phyloP scores from a whole-genome alignment of 2,888 invertebrate genomes.

The Parnassius smintheus region DNA sequence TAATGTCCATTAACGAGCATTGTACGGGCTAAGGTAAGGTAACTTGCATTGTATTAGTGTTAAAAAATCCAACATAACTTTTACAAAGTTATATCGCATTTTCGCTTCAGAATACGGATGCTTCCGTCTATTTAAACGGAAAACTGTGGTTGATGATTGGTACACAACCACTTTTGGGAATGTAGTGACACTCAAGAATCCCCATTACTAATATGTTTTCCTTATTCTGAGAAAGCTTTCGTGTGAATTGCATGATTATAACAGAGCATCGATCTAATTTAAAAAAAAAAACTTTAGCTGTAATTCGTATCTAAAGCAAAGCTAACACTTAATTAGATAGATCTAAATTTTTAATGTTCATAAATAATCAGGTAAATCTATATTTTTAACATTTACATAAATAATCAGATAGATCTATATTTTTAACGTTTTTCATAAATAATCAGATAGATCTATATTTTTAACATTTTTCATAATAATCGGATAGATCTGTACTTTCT shows the following conservation, averaged over 20 bases:
- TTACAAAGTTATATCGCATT: conserved; percentile 5
- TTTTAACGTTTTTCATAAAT: too few relatives aligned
- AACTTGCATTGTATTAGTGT: too few relatives aligned
- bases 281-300: not conserved
- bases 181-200: conserved; percentile 35
- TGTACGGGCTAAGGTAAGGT: too few relatives aligned
- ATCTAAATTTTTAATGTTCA: too few relatives aligned
- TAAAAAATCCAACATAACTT: not conserved
- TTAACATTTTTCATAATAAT: too few relatives aligned
- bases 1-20: too few relatives aligned
- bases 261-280: not conserved
- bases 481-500: too few relatives aligned
- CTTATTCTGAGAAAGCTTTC: conserved; percentile 28
- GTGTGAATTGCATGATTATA: not conserved
- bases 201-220: conserved; percentile 37
- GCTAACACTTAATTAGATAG: too few relatives aligned
- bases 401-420: too few relatives aligned
- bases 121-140: conserved; percentile 36
- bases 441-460: too few relatives aligned
- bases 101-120: conserved; percentile 35
- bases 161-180: conserved; percentile 40
- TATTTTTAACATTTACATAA: too few relatives aligned
- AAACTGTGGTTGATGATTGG: conserved; percentile 42
- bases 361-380: too few relatives aligned
- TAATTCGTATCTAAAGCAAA: not conserved